A percentile compares a stretch with the other conserved stretches of the same genome.
These are phyloP conservation scores for Romanogobio albipinnatus DNA, from an alignment of 2,113 vertebrate genomes.

Conservation along the genomic window DNA sequence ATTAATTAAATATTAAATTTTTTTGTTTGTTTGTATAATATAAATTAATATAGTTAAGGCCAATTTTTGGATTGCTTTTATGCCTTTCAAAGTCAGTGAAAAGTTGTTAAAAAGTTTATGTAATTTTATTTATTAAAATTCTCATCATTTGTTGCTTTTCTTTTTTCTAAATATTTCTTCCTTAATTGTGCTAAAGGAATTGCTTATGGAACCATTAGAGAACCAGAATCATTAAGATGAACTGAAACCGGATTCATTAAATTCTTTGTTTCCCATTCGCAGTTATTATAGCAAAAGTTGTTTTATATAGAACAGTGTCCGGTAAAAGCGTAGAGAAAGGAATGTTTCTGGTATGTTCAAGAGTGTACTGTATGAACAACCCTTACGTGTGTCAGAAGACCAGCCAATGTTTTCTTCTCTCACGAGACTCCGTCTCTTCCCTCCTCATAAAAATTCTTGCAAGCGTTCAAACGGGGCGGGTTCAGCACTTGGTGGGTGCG, in stretches of 20 bases:
- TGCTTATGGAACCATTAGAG: background rate
- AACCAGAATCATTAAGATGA: background rate
- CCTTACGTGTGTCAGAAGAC: slow-evolving; percentile 27
- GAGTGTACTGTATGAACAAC: slow-evolving; percentile 23
- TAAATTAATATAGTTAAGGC: background rate
- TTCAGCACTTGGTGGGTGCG: slow-evolving; percentile 46
- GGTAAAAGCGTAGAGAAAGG: background rate
- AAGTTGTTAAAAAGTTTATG: no score
- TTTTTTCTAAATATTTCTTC: background rate
- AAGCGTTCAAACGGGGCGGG: slow-evolving; percentile 61
- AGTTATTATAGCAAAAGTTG: background rate
- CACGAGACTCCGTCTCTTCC: slow-evolving; percentile 59
- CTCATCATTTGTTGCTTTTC: background rate
- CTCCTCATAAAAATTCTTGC: slow-evolving; percentile 74
- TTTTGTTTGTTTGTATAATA: background rate
- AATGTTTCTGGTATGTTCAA: background rate
- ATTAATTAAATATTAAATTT: no score
- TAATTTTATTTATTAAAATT: background rate
- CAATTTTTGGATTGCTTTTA: background rate
- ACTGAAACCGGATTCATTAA: background rate
- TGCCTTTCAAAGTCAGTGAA: background rate
- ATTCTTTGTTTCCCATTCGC: background rate
- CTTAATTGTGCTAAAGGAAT: background rate
- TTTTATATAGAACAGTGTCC: background rate
- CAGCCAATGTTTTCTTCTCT: slow-evolving; percentile 48